Conservation (phyloP, 1,140 invertebrate species). For the Spodoptera frugiperda region DNA sequence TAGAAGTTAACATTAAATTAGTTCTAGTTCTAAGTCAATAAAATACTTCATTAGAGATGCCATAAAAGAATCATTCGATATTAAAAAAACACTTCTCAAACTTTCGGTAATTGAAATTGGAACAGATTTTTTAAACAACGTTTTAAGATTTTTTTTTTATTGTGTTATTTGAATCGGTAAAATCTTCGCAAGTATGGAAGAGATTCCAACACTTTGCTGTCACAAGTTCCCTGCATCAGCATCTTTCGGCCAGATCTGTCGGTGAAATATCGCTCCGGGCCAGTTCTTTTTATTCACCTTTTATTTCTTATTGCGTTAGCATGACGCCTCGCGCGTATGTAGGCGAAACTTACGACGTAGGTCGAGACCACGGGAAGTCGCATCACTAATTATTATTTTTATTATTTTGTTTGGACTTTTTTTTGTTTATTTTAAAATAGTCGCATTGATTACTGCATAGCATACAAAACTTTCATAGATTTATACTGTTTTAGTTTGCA, state of each 20-base stretch:
- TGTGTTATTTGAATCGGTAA: constrained; percentile 12
- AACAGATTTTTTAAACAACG: background rate
- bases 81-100: background rate
- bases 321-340: constrained; percentile 56
- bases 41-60: background rate
- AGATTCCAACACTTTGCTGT: constrained; percentile 51
- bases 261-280: constrained; percentile 60
- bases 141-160: no score
- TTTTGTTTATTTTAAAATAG: constrained; percentile 26
- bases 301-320: constrained; percentile 62
- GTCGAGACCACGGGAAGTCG: constrained; percentile 52
- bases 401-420: constrained; percentile 25
- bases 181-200: constrained; percentile 27
- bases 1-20: background rate
- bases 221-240: constrained; percentile 57
- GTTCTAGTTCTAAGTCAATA: background rate
- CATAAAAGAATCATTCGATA: background rate
- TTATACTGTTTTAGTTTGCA: constrained; percentile 16
- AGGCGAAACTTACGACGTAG: constrained; percentile 58
- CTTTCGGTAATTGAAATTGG: background rate
- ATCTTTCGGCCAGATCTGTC: constrained; percentile 61
- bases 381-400: constrained; percentile 71
- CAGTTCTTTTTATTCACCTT: constrained; percentile 60
- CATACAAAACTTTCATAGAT: constrained; percentile 26
- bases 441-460: constrained; percentile 6